These are phyloP conservation scores for cattle (Bos taurus) DNA, from an alignment of 2,113 vertebrate species.

Conservation along the genomic window DNA sequence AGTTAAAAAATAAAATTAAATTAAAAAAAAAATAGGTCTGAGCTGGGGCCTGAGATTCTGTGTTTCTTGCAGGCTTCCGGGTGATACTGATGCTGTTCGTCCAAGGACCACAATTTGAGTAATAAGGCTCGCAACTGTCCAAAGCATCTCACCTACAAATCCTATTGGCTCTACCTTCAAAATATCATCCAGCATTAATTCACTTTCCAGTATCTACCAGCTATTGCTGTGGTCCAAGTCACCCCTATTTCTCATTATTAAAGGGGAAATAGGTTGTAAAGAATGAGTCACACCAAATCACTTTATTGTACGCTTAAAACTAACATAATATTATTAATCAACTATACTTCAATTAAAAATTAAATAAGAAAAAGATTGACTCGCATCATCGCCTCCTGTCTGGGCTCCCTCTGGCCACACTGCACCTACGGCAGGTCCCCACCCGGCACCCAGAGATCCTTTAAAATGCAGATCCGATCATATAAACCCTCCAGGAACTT, in stretches of 20 bases:
- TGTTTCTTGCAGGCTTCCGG: not conserved
- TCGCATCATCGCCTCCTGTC: not conserved
- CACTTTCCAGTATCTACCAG: not conserved
- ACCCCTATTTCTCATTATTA: not conserved
- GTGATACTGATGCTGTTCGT: not conserved
- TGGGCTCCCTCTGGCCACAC: not conserved
- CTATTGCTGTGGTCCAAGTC: not conserved
- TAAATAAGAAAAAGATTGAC: not conserved
- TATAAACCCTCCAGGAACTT: not conserved
- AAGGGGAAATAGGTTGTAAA: not conserved
- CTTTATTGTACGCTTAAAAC: rapidly evolving
- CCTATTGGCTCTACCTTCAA: not conserved
- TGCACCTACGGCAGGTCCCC: not conserved
- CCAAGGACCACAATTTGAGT: not conserved
- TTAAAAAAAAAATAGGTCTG: too few relatives aligned
- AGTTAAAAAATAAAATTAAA: too few relatives aligned
- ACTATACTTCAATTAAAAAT: not conserved
- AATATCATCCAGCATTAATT: not conserved
- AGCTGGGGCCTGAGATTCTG: not conserved
- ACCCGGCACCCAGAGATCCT: not conserved
- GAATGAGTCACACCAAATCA: not conserved
- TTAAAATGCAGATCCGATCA: not conserved
- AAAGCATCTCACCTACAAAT: not conserved
- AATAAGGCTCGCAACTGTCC: not conserved
- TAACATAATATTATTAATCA: not conserved